phyloP scores from a whole-genome alignment of 2,888 invertebrate genomes.

The Athrips mouffetella region DNA sequence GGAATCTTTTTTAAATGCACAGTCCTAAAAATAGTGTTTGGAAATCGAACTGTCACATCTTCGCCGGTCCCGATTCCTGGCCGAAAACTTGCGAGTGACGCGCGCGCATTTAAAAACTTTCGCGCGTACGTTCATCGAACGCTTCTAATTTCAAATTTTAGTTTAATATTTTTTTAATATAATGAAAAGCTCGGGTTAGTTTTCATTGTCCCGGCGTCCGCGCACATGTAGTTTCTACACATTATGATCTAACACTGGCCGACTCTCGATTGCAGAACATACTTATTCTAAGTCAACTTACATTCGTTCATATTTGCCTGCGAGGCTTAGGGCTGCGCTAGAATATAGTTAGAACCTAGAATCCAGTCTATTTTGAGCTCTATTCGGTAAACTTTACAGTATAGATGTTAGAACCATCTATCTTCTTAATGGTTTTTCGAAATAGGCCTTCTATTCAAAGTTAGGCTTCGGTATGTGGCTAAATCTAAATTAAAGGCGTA shows the following conservation, averaged over 20 bases:
- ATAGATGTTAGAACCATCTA: constrained; percentile 13
- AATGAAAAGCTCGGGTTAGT: constrained; percentile 43
- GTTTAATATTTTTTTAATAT: constrained; percentile 35
- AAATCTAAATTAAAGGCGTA: too few relatives aligned
- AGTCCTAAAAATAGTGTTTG: constrained; percentile 10
- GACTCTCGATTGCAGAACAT: constrained; percentile 76
- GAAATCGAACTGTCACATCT: constrained; percentile 28
- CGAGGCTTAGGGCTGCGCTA: constrained; percentile 73
- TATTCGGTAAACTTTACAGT: constrained; percentile 17
- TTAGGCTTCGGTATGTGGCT: too few relatives aligned
- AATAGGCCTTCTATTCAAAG: constrained; percentile 7
- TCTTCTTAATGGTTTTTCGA: constrained; percentile 22
- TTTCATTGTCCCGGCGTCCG: constrained; percentile 67
- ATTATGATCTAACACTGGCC: constrained; percentile 79
- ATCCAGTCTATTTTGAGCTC: neutral
- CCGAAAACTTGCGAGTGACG: constrained; percentile 17
- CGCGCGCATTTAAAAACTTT: constrained; percentile 20
- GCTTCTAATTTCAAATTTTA: constrained; percentile 25
- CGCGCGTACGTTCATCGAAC: constrained; percentile 23
- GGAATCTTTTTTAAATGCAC: neutral
- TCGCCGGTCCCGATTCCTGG: constrained; percentile 16
- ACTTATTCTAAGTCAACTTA: constrained; percentile 79
- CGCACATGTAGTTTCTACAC: constrained; percentile 77
- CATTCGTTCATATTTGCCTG: constrained; percentile 80
- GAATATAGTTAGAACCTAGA: constrained; percentile 34